Evolutionary conservation across 2,888 invertebrate genomes (phyloP).

Genomic region (Nebria salina): DNA sequence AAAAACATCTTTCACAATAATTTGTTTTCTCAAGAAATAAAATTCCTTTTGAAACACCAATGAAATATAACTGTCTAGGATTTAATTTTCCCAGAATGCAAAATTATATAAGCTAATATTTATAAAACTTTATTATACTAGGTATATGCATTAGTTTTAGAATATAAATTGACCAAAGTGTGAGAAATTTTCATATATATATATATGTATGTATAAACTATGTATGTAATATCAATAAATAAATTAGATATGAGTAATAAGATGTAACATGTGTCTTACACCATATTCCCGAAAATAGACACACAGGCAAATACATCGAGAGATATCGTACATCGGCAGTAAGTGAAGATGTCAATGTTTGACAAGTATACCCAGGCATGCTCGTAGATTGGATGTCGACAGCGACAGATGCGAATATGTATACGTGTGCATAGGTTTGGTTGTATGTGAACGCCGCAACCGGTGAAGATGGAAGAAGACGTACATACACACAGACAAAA

Average conservation of each 20-base stretch:
- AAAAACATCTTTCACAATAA: too few species aligned
- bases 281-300: neutral
- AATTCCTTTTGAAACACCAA: too few species aligned
- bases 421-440: too few species aligned
- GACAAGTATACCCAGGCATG: neutral
- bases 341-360: neutral
- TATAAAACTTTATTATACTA: too few species aligned
- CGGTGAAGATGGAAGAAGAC: constrained; percentile 26
- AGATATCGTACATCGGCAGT: neutral
- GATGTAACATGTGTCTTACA: neutral
- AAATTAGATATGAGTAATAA: neutral
- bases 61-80: too few species aligned
- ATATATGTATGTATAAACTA: too few species aligned
- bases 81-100: too few species aligned
- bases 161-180: too few species aligned
- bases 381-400: constrained; percentile 14
- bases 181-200: too few species aligned
- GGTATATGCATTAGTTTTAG: too few species aligned
- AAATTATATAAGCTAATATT: too few species aligned
- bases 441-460: neutral
- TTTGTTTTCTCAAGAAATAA: too few species aligned
- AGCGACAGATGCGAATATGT: neutral
- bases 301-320: neutral
- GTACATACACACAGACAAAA: neutral
- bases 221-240: neutral